Evolutionary conservation across 1,140 invertebrate genomes (phyloP).

Genomic region (Riptortus pedestris): DNA sequence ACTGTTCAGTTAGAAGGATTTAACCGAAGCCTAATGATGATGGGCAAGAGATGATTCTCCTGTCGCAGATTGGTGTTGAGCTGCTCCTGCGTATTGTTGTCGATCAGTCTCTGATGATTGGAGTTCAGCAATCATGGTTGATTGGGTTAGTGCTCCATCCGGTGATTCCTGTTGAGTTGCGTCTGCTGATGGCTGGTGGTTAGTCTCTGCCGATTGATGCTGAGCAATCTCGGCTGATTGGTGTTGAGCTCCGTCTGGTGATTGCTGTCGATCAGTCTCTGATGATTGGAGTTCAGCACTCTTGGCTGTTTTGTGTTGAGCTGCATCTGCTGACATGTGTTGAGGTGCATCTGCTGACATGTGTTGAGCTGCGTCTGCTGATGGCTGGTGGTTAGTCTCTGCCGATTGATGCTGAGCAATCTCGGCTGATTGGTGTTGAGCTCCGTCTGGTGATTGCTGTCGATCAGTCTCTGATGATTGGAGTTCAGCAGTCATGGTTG

Average conservation of each 20-base stretch:
- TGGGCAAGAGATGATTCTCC: too few species aligned
- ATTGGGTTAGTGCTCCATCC: conserved; percentile 26
- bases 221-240: too few species aligned
- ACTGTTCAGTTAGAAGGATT: too few species aligned
- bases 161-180: conserved; percentile 24
- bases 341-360: conserved; percentile 23
- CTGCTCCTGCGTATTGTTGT: too few species aligned
- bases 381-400: conserved; percentile 27
- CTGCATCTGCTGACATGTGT: conserved; percentile 29
- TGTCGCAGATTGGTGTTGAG: too few species aligned
- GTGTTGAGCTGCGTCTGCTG: conserved; percentile 23
- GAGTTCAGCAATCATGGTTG: conserved; percentile 33
- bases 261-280: too few species aligned
- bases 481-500: too few species aligned
- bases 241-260: conserved; percentile 31
- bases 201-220: conserved; percentile 21
- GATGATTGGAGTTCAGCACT: too few species aligned
- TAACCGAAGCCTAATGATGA: too few species aligned
- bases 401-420: conserved; percentile 22
- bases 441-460: conserved; percentile 32
- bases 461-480: too few species aligned
- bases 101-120: too few species aligned
- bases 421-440: too few species aligned
- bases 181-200: conserved; percentile 27
- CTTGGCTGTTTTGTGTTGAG: conserved; percentile 36